Evolutionary conservation across 1,140 invertebrate genomes (phyloP), one percentile per base, ranked within the genome.

Genomic region (Cheumatopsyche charites): DNA sequence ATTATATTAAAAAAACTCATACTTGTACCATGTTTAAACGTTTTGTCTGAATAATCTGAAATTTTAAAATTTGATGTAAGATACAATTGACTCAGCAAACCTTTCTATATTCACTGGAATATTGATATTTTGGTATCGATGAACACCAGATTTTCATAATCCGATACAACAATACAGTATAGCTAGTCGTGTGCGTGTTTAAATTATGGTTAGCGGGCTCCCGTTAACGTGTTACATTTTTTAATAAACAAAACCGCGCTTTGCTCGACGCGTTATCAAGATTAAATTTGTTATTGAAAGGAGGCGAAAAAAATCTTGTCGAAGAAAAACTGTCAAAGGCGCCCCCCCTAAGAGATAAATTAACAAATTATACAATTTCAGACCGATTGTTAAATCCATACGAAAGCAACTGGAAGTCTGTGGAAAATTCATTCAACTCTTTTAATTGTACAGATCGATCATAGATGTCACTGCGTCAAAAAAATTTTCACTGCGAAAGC

Each of bases 281-380:
- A 19, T 15, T n/a, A 49, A 49, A 49, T 49, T n/a, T 15, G 45
- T 49, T n/a, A 49, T 15, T 19, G 17, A 49, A 49, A 36, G 29
- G 29, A 36, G 29, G 29, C 9, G 29, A 36, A 36, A 36, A 36
- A 36, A 36, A 36, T 36, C 29, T 17, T 67, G 21, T 58, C 49
- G 62, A 55, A 75, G 43, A 73, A 73, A 69, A 66, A 73, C 74
- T 73, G 74, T 73, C 74, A 73, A 73, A 58, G 67, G 45, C 42
- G 63, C 21, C n/a, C 29, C 45, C 66, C 62, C n/a, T 29, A 43
- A 5, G 67, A 73, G 74, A 75, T 75, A 75, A 73, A 75, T 75
- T 73, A 71, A 73, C 71, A 73, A 75, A 75, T 75, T 75, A 75
- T 75, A 75, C 74, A 67, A 71, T 73, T 73, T 62, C 29, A 71